Evolutionary conservation across 2,888 invertebrate species (phyloP).

Genomic region (Seira sanloemensis): DNA sequence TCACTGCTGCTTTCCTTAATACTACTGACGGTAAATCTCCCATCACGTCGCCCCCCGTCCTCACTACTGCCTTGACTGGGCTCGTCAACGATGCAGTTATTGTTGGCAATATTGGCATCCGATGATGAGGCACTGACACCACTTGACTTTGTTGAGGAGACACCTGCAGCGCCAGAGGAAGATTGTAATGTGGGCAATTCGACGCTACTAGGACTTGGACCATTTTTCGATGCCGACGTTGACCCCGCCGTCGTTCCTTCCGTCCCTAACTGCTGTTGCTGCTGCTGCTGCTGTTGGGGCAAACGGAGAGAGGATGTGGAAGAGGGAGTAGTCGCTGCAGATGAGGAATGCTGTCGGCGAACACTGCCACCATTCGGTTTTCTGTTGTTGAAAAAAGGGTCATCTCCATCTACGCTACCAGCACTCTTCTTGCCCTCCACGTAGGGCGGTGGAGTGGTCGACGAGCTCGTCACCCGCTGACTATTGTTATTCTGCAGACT

Average conservation of each 20-base stretch:
- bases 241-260: slow-evolving; percentile 51
- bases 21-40: slow-evolving; percentile 61
- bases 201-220: slow-evolving; percentile 46
- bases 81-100: slow-evolving; percentile 54
- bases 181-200: slow-evolving; percentile 33
- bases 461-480: slow-evolving; percentile 39
- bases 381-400: slow-evolving; percentile 9
- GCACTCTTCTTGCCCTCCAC: slow-evolving; percentile 22
- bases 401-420: slow-evolving; percentile 38
- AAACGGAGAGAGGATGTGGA: slow-evolving; percentile 26
- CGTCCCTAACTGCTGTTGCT: too few species aligned
- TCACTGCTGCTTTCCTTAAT: slow-evolving; percentile 57
- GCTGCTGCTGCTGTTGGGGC: slow-evolving; percentile 34
- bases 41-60: slow-evolving; percentile 45
- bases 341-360: slow-evolving; percentile 50
- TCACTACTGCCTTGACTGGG: slow-evolving; percentile 14
- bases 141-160: slow-evolving; percentile 24
- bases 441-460: slow-evolving; percentile 55
- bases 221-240: slow-evolving; percentile 48
- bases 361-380: slow-evolving; percentile 6
- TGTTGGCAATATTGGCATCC: slow-evolving; percentile 59
- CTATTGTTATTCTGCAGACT: slow-evolving; percentile 56
- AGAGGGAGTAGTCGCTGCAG: slow-evolving; percentile 31
- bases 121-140: slow-evolving; percentile 27
- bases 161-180: slow-evolving; percentile 20